Conservation (phyloP, 2,888 invertebrate genomes). For the Metalampra italica region DNA sequence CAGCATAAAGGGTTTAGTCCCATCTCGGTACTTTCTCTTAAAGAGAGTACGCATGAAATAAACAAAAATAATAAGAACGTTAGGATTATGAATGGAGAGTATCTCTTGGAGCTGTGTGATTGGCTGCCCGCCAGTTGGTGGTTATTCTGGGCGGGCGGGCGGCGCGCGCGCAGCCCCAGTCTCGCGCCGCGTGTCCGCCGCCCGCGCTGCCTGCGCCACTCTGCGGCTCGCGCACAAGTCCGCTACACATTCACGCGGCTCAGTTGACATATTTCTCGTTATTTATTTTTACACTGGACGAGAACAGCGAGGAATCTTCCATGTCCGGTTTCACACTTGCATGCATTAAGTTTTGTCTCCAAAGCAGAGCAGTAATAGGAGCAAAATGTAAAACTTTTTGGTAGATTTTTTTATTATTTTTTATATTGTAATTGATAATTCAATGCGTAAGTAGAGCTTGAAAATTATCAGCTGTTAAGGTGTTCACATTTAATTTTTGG, state of each 20-base stretch:
- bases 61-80: background rate
- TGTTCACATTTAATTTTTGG: slow-evolving; percentile 15
- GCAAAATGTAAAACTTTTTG: background rate
- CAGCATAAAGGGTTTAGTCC: no score
- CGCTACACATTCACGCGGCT: slow-evolving; percentile 3
- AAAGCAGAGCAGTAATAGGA: no score
- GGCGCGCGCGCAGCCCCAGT: slow-evolving; percentile 63
- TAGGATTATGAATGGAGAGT: slow-evolving; percentile 63
- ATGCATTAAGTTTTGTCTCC: no score
- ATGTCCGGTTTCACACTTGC: background rate
- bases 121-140: slow-evolving; percentile 56
- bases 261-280: slow-evolving; percentile 1
- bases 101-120: slow-evolving; percentile 41
- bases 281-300: background rate
- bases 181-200: slow-evolving; percentile 29
- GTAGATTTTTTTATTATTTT: background rate
- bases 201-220: slow-evolving; percentile 12
- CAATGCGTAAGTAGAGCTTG: background rate
- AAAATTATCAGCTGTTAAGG: background rate
- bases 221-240: background rate
- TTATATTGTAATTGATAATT: no score
- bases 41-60: background rate
- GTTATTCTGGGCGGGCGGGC: slow-evolving; percentile 67
- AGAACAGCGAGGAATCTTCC: background rate
- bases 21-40: no score